Base-by-base conservation (phyloP, 2,797 vertebrate genomes). In the Carduelis carduelis region DNA sequence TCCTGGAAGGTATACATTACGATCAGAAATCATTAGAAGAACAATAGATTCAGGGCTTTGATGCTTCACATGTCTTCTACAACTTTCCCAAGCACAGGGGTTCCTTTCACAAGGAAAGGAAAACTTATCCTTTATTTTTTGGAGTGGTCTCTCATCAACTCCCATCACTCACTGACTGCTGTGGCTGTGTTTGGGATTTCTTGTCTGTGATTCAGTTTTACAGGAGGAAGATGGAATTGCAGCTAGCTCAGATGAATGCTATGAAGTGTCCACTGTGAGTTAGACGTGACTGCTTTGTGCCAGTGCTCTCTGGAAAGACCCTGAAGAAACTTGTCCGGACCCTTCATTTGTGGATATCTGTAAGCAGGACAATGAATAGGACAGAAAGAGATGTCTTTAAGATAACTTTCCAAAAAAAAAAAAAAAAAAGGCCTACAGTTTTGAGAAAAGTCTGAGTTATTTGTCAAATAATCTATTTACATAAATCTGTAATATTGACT, bases 11-110 rank as follows among this genome's bases (percentile, higher is more conserved):
- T 1, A 3, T 39, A 22, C 8, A 27, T 59, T 39, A 34, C 46
- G 35, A 30, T 63, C 65, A 82, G 19, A 9, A 87, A n/a, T 37
- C 52, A 41, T 32, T 49, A 44, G 37, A 74, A 44, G 9, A 91
- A 26, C 24, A 64, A 11, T 19, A 35, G 22, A 56, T 59, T 39
- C 3, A 39, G 52, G 44, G 32, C 9, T 75, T n/a, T 81, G 43
- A 13, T 46, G 2, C 63, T 53, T 44, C 34, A 26, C 0, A 0
- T 10, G 28, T 44, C n/a, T 83, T 34, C 30, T n/a, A 46, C 19
- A 79, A 8, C 13, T 19, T 11, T 79, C 23, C 23, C 5, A 83
- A 69, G 34, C 5, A 5, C 27, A 66, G 19, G 28, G 14, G 24
- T 86, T 85, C 41, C n/a, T 37, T 78, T 50, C 44, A 39, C 30